Percentiles rank a stretch among this genome's conserved stretches.
Evolutionary conservation across 92 coral and sea anemone genomes (phyloP).

Genomic region (Zoanthus sociatus): DNA sequence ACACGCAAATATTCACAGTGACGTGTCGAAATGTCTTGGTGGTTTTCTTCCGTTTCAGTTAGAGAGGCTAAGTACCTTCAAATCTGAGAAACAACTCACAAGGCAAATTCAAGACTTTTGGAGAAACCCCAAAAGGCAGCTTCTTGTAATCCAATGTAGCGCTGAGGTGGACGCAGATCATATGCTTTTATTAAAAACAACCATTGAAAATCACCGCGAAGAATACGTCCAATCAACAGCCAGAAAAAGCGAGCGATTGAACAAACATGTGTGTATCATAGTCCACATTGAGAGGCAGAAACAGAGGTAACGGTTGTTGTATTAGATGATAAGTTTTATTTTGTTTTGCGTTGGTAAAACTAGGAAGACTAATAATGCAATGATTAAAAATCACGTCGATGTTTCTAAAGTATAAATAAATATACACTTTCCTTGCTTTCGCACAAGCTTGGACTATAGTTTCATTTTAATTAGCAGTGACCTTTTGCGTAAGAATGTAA

Average conservation of each 20-base stretch:
- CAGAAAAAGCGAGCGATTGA: neutral
- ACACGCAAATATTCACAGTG: constrained; percentile 42
- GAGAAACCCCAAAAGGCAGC: neutral
- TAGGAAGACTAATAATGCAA: too few relatives aligned
- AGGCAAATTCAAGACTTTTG: constrained; percentile 30
- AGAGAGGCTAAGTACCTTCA: constrained; percentile 41
- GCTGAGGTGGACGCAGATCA: constrained; percentile 40
- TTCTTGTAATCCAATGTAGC: constrained; percentile 31
- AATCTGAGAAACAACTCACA: constrained; percentile 46
- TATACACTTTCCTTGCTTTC: too few relatives aligned
- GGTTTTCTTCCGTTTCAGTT: constrained; percentile 28
- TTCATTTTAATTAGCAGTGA: too few relatives aligned
- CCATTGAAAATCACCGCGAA: constrained; percentile 41
- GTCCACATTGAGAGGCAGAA: constrained; percentile 56
- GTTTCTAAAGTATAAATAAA: too few relatives aligned
- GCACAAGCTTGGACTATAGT: too few relatives aligned
- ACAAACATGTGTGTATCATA: constrained; percentile 30
- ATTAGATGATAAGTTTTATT: too few relatives aligned
- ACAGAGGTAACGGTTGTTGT: constrained; percentile 32
- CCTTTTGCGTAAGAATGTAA: too few relatives aligned
- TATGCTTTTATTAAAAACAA: constrained; percentile 32
- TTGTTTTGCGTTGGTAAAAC: too few relatives aligned
- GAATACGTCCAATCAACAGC: constrained; percentile 14
- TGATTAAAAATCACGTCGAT: too few relatives aligned
- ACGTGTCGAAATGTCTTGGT: constrained; percentile 24